phyloP scores from a whole-genome alignment of 2,888 invertebrate species.

The Ptychoptera albimana region DNA sequence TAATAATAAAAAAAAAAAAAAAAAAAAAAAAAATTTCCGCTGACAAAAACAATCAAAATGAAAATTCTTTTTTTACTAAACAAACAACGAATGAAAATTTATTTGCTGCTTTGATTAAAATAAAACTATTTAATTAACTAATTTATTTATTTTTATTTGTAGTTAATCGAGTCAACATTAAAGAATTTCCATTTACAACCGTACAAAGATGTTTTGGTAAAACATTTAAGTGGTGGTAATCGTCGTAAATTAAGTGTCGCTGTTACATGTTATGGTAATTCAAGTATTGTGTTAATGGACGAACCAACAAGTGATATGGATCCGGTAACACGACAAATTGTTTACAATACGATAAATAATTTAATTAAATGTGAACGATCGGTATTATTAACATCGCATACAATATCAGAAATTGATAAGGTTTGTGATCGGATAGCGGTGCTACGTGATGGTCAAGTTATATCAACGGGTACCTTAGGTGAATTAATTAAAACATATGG shows the following conservation, averaged over 20 bases:
- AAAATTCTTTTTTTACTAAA: no score
- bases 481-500: constrained; percentile 22
- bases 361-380: constrained; percentile 22
- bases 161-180: constrained; percentile 21
- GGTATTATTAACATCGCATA: constrained; percentile 29
- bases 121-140: neutral
- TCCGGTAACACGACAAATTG: constrained; percentile 33
- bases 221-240: constrained; percentile 43
- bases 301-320: constrained; percentile 62
- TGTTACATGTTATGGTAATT: constrained; percentile 55
- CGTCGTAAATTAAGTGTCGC: constrained; percentile 64
- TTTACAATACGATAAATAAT: constrained; percentile 26
- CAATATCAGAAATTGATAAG: constrained; percentile 29
- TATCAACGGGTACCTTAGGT: constrained; percentile 24
- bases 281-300: constrained; percentile 54
- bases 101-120: no score
- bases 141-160: constrained; percentile 3
- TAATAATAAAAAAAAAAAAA: no score
- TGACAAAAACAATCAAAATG: no score
- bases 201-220: constrained; percentile 26
- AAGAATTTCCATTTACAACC: constrained; percentile 24
- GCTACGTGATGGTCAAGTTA: constrained; percentile 25
- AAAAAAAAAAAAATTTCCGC: no score
- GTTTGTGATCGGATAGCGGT: constrained; percentile 29
- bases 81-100: no score